Evolutionary conservation across 1,140 invertebrate genomes (phyloP), one percentile per base, ranked within the genome.

Genomic region (Drosophila punjabiensis): DNA sequence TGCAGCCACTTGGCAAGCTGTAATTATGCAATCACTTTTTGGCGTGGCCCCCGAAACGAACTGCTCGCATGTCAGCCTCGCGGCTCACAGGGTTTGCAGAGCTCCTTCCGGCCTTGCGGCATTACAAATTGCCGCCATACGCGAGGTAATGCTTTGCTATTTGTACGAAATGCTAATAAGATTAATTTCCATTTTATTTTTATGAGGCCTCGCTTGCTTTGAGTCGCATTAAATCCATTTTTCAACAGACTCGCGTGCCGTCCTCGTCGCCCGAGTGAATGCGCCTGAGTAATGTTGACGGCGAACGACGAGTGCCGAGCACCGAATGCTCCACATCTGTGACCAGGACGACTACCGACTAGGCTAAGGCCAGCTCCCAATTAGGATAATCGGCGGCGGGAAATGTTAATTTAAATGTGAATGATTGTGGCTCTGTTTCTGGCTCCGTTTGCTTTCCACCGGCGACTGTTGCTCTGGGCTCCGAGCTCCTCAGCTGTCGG

Each of bases 321-420:
- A 24, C 33, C 66, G 63, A 82, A 28, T 61, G 62, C 64, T 77
- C 69, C 82, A 55, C 71, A 76, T 79, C 80, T 79, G 63, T 37
- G 45, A 11, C 47, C 47, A 30, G 37, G 56, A 63, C 64, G 47
- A 33, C 20, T 24, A 24, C 28, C 41, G 39, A 39, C 52, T 65
- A 30, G 70, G 69, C 43, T 65, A 48, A 24, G 81, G 64, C 76
- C 75, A 66, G 71, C 84, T 85, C 78, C 64, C 80, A 92, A 90
- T 92, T 91, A 89, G 82, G 82, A 92, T 92, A 92, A 92, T 92
- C 91, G 84, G 60, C 66, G 76, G 59, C 74, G 90, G 91, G 91
- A 92, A 92, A 92, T 92, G 91, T 92, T 92, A 91, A 92, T 92
- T 92, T 92, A 92, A 92, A 91, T 89, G 78, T 89, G 87, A 92